A percentile compares a stretch with the other conserved stretches of the same genome.
These are phyloP conservation scores for Prolemur simus DNA, from an alignment of 2,113 vertebrate genomes.

Conservation along the genomic window DNA sequence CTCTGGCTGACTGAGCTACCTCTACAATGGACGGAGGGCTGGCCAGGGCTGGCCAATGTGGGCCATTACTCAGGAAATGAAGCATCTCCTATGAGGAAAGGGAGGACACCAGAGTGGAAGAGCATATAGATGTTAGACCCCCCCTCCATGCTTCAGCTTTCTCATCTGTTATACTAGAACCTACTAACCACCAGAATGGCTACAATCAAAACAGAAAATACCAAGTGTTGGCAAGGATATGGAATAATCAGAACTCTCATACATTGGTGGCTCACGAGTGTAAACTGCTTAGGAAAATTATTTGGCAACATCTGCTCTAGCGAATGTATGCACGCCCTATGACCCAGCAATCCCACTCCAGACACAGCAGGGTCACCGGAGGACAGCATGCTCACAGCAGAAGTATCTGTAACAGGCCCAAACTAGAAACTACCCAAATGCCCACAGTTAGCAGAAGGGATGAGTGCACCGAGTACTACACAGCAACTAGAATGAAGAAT, in stretches of 20 bases:
- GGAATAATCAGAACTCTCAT: background rate
- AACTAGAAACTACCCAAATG: background rate
- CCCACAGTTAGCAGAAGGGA: background rate
- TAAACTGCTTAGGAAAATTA: background rate
- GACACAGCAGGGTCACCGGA: background rate
- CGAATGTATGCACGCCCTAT: background rate
- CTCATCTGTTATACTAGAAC: background rate
- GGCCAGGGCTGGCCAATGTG: background rate
- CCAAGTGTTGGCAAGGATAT: rapidly evolving
- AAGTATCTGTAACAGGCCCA: too few species aligned
- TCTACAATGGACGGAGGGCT: background rate
- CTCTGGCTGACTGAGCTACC: background rate
- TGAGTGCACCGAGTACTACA: background rate
- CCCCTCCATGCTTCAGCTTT: background rate
- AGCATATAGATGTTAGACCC: background rate
- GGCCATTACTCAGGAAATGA: background rate
- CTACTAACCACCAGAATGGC: background rate
- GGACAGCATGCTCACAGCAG: background rate
- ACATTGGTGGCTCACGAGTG: too few species aligned
- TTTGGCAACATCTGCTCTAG: background rate
- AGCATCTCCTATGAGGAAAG: background rate
- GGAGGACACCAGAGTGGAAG: background rate
- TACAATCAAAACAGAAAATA: background rate
- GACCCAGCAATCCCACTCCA: background rate
- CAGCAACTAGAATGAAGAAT: background rate